These are phyloP conservation scores for Leucopsar rothschildi DNA, from an alignment of 2,113 vertebrate species.

Conservation along the genomic window DNA sequence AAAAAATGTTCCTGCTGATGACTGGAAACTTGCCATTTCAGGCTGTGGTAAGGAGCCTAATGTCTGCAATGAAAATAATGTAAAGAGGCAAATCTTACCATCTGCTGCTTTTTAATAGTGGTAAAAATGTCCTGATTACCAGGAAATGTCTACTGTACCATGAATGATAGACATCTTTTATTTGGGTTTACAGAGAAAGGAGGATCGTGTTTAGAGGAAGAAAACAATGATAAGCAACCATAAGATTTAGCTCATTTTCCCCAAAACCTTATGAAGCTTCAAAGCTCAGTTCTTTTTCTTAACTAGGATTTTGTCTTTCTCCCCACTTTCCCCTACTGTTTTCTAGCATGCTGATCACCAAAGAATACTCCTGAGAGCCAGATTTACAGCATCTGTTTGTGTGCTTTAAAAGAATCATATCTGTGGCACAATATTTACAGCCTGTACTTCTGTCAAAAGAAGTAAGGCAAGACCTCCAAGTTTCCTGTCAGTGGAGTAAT, in stretches of 20 bases:
- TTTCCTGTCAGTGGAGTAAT: neutral
- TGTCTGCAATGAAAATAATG: neutral
- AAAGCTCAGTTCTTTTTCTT: neutral
- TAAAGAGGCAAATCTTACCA: conserved; percentile 34
- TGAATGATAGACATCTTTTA: neutral
- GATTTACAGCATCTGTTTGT: neutral
- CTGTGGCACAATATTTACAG: neutral
- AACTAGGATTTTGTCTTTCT: neutral
- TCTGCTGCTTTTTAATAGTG: neutral
- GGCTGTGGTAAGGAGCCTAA: neutral
- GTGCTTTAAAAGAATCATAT: neutral
- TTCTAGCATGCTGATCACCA: neutral
- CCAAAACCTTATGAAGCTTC: neutral
- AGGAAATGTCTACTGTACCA: neutral
- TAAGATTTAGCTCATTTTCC: neutral
- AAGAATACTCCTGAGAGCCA: neutral
- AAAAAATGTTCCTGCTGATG: neutral
- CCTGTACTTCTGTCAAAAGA: neutral
- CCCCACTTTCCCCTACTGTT: neutral
- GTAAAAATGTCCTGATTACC: neutral
- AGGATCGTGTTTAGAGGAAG: neutral
- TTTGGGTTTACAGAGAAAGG: neutral
- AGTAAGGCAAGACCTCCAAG: neutral
- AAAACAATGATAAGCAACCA: neutral
- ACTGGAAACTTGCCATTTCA: conserved; percentile 52